Base-by-base conservation (phyloP, 2,888 invertebrate species). In the Pseudococcus jackbeardsleyi region DNA sequence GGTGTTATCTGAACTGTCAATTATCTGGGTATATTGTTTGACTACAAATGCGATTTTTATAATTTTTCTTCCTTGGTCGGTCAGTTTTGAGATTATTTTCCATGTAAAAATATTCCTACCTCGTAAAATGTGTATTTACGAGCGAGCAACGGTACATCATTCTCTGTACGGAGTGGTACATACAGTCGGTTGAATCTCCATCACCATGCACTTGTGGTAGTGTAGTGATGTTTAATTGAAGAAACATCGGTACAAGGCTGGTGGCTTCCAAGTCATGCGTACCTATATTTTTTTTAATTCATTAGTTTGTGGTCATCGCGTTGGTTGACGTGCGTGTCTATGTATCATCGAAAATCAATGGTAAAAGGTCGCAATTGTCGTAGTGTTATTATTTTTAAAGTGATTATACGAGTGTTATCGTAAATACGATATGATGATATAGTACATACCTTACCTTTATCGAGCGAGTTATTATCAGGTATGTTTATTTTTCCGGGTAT, bases 281-380 rank as follows among this genome's bases (percentile, higher is more conserved):
- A 33, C 26, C 26, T 33, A 33, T 48, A 84, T 54, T 50, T n/a
- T n/a, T 84, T 84, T 54, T 19, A 84, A 84, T 84, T 86, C 68
- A 72, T 59, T 86, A 86, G 86, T 86, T 86, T 39, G 86, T 86
- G 86, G 86, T 86, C 86, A 86, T 68, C 68, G 86, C 46, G 26
- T 33, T 33, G 26, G 86, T n/a, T 59, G 64, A 64, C 68, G 86
- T 86, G 86, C 86, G 72, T 64, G 86, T 86, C 15, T 15, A 84
- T 48, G 33, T 33, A 22, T 50, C 50, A 54, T 33, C 33, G 46
- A 85, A 85, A 85, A 85, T 85, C 46, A 84, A 84, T 84, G 50
- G 22, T 77, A 12, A 84, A 46, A 84, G 79, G 50, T 46, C 84
- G 39, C 39, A 39, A 17, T 50, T 33, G 26, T 26, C 26, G 77